Evolutionary conservation across 2,113 vertebrate genomes (phyloP).

Genomic region (Panthera tigris): DNA sequence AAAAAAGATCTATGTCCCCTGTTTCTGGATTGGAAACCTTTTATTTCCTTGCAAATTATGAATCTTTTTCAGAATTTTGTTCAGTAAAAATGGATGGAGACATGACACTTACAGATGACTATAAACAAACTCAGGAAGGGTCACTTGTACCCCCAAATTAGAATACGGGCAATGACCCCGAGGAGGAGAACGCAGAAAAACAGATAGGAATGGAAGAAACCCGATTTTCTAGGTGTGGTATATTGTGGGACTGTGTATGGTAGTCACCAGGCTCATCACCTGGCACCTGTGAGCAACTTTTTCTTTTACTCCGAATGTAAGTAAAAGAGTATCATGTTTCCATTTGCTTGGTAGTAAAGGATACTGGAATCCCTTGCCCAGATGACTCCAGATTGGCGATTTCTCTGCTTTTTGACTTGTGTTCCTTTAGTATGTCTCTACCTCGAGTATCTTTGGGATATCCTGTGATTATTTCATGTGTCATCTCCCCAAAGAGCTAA

Average conservation of each 20-base stretch:
- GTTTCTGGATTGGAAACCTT: not conserved
- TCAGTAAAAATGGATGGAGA: not conserved
- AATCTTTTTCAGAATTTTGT: not conserved
- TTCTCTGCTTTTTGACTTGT: not conserved
- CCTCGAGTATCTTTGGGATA: not conserved
- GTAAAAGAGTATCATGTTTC: too few species aligned
- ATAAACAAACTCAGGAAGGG: not conserved
- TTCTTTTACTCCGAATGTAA: not conserved
- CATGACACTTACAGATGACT: not conserved
- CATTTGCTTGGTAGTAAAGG: not conserved
- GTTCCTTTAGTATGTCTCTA: not conserved
- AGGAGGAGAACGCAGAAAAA: not conserved
- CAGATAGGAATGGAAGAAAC: not conserved
- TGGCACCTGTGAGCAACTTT: too few species aligned
- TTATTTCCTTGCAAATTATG: not conserved
- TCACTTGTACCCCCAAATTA: not conserved
- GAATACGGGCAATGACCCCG: not conserved
- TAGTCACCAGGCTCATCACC: not conserved
- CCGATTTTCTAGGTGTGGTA: not conserved
- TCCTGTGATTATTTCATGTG: not conserved
- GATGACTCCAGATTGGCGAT: rapidly evolving
- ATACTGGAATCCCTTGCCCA: not conserved
- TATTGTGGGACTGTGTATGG: not conserved
- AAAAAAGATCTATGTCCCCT: not conserved
- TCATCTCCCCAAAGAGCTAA: not conserved